Evolutionary conservation across 2,888 invertebrate species (phyloP).

Genomic region (Eumerus sabulonum): DNA sequence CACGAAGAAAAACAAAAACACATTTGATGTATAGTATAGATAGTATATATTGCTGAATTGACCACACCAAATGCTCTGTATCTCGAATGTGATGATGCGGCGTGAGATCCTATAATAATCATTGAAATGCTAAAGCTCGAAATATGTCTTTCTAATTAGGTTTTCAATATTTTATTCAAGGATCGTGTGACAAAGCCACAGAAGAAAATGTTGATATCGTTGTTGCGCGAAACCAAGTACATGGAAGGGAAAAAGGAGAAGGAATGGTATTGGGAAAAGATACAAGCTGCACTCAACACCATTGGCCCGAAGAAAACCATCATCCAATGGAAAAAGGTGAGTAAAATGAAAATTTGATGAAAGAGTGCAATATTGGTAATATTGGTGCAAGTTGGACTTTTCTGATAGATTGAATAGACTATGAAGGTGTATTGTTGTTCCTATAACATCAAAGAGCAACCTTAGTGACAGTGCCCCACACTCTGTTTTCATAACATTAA

Average conservation of each 20-base stretch:
- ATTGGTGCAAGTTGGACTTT: neutral
- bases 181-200: constrained; percentile 78
- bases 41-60: constrained; percentile 3
- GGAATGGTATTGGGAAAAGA: constrained; percentile 78
- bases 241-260: constrained; percentile 78
- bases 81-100: constrained; percentile 14
- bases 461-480: too few species aligned
- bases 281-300: constrained; percentile 77
- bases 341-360: neutral
- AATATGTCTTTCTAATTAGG: constrained; percentile 69
- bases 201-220: constrained; percentile 77
- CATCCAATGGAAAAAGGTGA: constrained; percentile 77
- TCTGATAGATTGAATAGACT: too few species aligned
- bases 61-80: constrained; percentile 41
- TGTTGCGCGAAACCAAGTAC: constrained; percentile 77
- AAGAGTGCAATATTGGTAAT: neutral
- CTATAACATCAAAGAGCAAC: too few species aligned
- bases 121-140: constrained; percentile 46
- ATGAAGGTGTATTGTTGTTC: too few species aligned
- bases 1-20: too few species aligned
- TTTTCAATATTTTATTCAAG: constrained; percentile 75
- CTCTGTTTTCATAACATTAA: too few species aligned
- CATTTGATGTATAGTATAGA: too few species aligned
- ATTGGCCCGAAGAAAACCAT: constrained; percentile 78
- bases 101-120: too few species aligned